phyloP scores from a whole-genome alignment of 2,888 invertebrate genomes.

The Cheilosia vernalis region DNA sequence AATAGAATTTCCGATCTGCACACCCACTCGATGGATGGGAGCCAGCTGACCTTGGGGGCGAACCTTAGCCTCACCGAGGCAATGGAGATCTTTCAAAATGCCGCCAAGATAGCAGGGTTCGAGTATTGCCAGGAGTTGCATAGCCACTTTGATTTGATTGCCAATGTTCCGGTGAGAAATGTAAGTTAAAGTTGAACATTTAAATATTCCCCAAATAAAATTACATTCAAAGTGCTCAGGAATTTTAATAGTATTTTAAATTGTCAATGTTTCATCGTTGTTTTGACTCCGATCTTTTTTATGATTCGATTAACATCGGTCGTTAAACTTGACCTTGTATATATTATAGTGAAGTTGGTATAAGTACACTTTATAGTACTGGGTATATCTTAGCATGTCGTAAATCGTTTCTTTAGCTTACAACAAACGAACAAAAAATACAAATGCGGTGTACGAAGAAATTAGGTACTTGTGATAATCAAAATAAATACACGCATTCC shows the following conservation, averaged over 20 bases:
- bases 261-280: no score
- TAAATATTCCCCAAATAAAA: no score
- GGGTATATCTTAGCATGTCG: no score
- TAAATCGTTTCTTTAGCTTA: no score
- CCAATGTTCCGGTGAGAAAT: constrained; percentile 88
- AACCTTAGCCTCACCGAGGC: constrained; percentile 85
- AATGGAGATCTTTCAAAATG: constrained; percentile 83
- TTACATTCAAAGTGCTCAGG: no score
- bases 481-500: no score
- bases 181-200: constrained; percentile 82
- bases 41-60: constrained; percentile 77
- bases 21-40: constrained; percentile 80
- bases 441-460: no score
- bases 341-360: not conserved
- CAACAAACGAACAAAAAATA: no score
- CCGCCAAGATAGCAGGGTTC: constrained; percentile 84
- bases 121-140: constrained; percentile 84
- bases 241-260: no score
- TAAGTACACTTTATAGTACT: no score
- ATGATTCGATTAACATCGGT: not conserved
- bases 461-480: no score
- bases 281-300: not conserved
- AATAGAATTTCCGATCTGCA: constrained; percentile 86
- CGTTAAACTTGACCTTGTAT: not conserved
- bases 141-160: constrained; percentile 87